Percentiles rank a stretch among this genome's conserved stretches.
Evolutionary conservation across 2,797 vertebrate species (phyloP).

Genomic region (Sternotherus odoratus): DNA sequence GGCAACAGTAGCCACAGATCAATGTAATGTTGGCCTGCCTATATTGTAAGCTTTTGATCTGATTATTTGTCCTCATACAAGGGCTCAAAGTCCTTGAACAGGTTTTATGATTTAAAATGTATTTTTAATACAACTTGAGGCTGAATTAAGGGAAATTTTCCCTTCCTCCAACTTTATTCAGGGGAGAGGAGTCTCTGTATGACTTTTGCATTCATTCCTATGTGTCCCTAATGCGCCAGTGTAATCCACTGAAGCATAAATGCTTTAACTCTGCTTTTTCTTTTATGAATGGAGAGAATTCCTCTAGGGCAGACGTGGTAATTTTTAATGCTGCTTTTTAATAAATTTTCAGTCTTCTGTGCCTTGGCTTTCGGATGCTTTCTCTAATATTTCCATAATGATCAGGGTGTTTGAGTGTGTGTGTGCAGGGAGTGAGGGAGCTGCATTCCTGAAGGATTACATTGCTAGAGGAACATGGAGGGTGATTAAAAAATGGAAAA

Average conservation of each 20-base stretch:
- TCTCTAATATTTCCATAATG: background rate
- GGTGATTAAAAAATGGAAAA: background rate
- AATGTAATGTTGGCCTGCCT: background rate
- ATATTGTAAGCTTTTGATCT: background rate
- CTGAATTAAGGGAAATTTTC: background rate
- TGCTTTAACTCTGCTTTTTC: background rate
- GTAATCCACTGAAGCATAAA: conserved; percentile 20
- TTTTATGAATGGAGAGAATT: conserved; percentile 16
- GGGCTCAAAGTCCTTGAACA: background rate
- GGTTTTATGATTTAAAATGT: background rate
- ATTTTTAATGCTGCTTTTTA: conserved; percentile 2
- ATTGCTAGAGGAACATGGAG: background rate
- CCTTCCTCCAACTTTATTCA: background rate
- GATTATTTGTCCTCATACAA: background rate
- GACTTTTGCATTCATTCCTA: background rate
- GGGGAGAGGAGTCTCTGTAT: background rate
- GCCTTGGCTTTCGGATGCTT: background rate
- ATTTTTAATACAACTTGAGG: conserved; percentile 6
- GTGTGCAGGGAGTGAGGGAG: background rate
- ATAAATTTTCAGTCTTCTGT: background rate
- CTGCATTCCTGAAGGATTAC: conserved; percentile 7
- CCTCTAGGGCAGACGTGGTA: background rate
- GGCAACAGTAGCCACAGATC: background rate
- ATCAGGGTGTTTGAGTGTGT: rapidly evolving
- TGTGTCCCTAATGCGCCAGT: background rate